phyloP scores from a whole-genome alignment of 2,888 invertebrate genomes.

The Osedax frankpressi region DNA sequence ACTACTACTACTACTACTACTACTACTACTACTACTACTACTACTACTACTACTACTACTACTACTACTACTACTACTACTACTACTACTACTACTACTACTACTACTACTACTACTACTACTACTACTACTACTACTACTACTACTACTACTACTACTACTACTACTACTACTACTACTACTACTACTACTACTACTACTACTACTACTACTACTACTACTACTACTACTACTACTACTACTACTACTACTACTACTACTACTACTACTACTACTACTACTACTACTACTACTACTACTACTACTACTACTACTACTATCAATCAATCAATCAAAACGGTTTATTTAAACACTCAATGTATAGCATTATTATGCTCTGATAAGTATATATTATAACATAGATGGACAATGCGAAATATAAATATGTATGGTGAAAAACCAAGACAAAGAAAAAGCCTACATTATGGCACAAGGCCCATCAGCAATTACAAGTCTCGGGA shows the following conservation, averaged over 20 bases:
- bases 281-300: conserved; percentile 5
- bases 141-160: conserved; percentile 13
- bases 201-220: conserved; percentile 6
- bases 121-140: conserved; percentile 9
- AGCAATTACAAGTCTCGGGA: too few relatives aligned
- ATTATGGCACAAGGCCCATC: too few relatives aligned
- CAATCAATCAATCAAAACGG: too few relatives aligned
- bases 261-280: conserved; percentile 5
- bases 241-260: conserved; percentile 12
- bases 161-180: conserved; percentile 9
- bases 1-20: neutral
- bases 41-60: neutral
- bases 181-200: conserved; percentile 2
- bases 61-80: neutral
- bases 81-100: conserved; percentile 2
- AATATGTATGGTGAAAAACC: too few relatives aligned
- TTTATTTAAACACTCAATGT: too few relatives aligned
- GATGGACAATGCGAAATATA: too few relatives aligned
- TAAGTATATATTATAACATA: too few relatives aligned
- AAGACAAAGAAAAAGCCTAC: too few relatives aligned
- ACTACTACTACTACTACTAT: conserved; percentile 3
- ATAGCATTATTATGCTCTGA: too few relatives aligned
- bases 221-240: conserved; percentile 6
- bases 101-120: conserved; percentile 12
- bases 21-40: conserved; percentile 4